Conservation (phyloP, 2,113 vertebrate genomes). For the Probosciger aterrimus region DNA sequence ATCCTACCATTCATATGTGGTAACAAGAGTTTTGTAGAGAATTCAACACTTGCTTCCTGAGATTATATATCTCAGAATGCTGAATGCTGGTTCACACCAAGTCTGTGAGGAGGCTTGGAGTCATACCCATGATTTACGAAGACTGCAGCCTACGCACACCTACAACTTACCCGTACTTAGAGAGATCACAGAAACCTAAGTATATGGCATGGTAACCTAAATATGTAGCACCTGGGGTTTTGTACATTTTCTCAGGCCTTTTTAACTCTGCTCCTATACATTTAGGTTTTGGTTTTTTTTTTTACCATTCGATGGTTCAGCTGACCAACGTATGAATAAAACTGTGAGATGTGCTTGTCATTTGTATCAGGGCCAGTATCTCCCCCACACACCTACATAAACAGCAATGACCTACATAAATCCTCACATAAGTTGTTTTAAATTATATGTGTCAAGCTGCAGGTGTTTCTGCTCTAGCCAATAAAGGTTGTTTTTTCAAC, state of each 20-base stretch:
- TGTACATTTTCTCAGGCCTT: constrained; percentile 52
- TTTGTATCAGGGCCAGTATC: constrained; percentile 29
- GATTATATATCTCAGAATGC: constrained; percentile 52
- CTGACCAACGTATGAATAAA: constrained; percentile 34
- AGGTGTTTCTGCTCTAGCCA: constrained; percentile 58
- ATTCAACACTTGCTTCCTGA: constrained; percentile 47
- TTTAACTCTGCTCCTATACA: constrained; percentile 54
- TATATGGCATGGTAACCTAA: constrained; percentile 68
- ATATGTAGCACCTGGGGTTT: constrained; percentile 67
- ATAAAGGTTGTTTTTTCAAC: not conserved
- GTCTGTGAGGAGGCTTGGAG: constrained; percentile 60
- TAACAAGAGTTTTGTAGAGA: constrained; percentile 58
- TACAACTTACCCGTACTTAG: constrained; percentile 66
- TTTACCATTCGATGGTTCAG: constrained; percentile 7
- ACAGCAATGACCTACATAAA: constrained; percentile 74
- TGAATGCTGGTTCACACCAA: constrained; percentile 61
- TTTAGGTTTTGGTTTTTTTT: not conserved
- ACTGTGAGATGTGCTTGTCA: not conserved
- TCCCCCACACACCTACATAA: constrained; percentile 6
- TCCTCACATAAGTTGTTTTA: constrained; percentile 19
- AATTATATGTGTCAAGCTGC: constrained; percentile 15
- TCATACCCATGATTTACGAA: constrained; percentile 58
- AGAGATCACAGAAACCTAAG: constrained; percentile 74
- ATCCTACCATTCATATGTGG: constrained; percentile 65
- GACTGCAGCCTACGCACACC: constrained; percentile 70